Evolutionary conservation across 2,113 vertebrate species (phyloP), one percentile per base, ranked within the genome.

Genomic region (Choloepus hoffmanni): DNA sequence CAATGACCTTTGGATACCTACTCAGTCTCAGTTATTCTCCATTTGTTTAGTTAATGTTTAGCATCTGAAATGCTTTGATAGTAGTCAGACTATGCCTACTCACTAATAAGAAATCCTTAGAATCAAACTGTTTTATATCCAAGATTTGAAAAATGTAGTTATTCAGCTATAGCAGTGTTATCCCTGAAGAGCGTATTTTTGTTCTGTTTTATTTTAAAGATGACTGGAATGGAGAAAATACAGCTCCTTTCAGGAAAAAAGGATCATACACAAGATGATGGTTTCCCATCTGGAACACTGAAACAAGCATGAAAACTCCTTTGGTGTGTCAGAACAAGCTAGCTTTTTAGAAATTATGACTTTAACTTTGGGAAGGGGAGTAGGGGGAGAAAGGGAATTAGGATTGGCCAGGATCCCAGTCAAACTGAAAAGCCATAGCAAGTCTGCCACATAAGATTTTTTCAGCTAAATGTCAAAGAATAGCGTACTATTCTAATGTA

Each of bases 71-170:
- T 85, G 23, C 50, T 89, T 74, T 92, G 50, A 88, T 18, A 95
- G 65, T 83, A 79, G 60, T 73, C 72, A 92, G 26, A 90, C 63
- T 85, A 92, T 18, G 26, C 2, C 48, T 36, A 53, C 7, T 92
- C 85, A 95, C 48, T 86, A 70, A 95, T 86, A 92, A 50, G 48
- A 50, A 55, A 79, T 88, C 93, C 63, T 79, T 95, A 87, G 26
- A 95, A 81, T 89, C 63, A 97, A 87, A 72, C 6, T 92, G 19
- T 83, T 95, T 95, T 28, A 81, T 68, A 90, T 53, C 67, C 16
- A 43, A 95, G 43, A 92, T 50, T 84, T 92, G 36, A 87, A 92
- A 95, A 96, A 78, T 63, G 72, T 45, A 95, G 33, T 65, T 90
- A 90, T 72, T 88, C 55, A 77, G 40, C 85, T 95, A 94, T 19